phyloP scores from a whole-genome alignment of 2,888 invertebrate species.

The Tortricodes alternella region DNA sequence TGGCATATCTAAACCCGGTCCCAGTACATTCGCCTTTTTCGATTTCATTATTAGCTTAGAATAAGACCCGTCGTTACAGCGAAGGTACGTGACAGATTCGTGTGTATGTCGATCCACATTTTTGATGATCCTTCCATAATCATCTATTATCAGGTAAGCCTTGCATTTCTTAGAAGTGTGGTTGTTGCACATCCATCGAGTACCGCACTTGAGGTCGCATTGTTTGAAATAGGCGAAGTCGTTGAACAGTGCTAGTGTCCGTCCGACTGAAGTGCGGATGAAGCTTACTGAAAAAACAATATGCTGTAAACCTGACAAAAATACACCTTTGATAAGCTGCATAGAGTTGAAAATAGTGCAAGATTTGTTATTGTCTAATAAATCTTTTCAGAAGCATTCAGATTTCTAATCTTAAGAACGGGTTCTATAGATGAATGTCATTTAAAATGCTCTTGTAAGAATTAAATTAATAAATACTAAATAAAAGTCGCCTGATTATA shows the following conservation, averaged over 20 bases:
- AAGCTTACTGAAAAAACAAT: conserved; percentile 33
- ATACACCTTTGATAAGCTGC: not conserved
- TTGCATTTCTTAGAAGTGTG: conserved; percentile 40
- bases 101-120: conserved; percentile 41
- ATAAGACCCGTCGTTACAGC: conserved; percentile 32
- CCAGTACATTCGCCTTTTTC: too few relatives aligned
- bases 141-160: conserved; percentile 40
- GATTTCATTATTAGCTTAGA: conserved; percentile 18
- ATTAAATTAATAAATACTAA: too few relatives aligned
- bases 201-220: conserved; percentile 23
- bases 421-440: too few relatives aligned
- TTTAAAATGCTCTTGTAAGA: too few relatives aligned
- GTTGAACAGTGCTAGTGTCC: conserved; percentile 36
- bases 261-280: conserved; percentile 35
- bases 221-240: conserved; percentile 37
- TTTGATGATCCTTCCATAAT: conserved; percentile 36
- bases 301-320: not conserved
- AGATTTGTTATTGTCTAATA: not conserved
- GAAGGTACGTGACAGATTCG: conserved; percentile 35
- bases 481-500: conserved; percentile 8
- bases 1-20: too few relatives aligned
- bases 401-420: too few relatives aligned
- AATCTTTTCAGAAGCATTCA: not conserved
- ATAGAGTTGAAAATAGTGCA: too few relatives aligned
- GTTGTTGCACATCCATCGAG: conserved; percentile 36